phyloP scores from a whole-genome alignment of 2,113 vertebrate genomes.

The Pagrus major region DNA sequence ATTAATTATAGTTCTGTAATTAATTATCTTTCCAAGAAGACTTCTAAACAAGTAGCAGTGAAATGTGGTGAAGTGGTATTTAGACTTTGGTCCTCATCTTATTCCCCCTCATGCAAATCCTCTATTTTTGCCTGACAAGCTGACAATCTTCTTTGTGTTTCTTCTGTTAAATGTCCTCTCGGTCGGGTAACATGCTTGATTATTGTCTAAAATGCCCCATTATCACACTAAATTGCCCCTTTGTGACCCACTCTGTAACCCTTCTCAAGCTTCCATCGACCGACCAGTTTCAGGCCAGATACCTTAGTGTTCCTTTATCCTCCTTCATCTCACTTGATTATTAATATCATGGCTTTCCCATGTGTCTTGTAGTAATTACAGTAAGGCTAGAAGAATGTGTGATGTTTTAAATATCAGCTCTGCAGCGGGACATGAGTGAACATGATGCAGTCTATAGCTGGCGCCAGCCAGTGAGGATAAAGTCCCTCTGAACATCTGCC shows the following conservation, averaged over 20 bases:
- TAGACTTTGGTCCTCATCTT: neutral
- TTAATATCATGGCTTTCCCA: no score
- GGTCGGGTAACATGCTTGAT: neutral
- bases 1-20: no score
- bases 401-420: slow-evolving; percentile 4
- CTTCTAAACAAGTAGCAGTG: no score
- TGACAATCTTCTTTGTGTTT: neutral
- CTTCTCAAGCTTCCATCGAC: neutral
- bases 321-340: no score
- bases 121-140: neutral
- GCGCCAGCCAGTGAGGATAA: slow-evolving; percentile 51
- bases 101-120: neutral
- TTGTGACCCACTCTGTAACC: neutral
- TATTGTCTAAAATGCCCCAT: neutral
- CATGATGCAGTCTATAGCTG: slow-evolving; percentile 31
- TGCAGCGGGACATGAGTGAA: neutral
- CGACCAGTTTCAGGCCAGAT: neutral
- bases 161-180: neutral
- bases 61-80: no score
- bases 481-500: slow-evolving; percentile 63
- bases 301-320: neutral
- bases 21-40: no score
- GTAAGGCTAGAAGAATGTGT: neutral
- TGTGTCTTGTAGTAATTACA: neutral
- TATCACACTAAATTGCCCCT: neutral